Evolutionary conservation across 2,888 invertebrate species (phyloP).

Genomic region (Tortrix viridana): DNA sequence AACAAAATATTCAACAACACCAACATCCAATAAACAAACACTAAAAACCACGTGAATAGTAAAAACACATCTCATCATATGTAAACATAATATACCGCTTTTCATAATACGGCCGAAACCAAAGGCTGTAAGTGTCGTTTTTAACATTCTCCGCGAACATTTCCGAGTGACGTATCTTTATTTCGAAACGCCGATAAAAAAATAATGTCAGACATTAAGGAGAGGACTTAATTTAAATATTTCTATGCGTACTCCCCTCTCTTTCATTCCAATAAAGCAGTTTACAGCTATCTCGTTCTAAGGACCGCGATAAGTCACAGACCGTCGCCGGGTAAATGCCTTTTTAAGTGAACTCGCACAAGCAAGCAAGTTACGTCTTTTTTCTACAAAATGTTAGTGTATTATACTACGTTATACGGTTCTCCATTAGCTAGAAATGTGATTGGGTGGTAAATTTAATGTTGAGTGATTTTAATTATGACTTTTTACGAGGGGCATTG

Average conservation of each 20-base stretch:
- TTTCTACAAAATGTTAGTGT: slow-evolving; percentile 57
- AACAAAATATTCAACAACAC: background rate
- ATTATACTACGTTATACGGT: slow-evolving; percentile 45
- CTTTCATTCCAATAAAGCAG: slow-evolving; percentile 46
- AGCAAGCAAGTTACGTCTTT: slow-evolving; percentile 49
- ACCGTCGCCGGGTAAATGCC: slow-evolving; percentile 66
- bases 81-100: slow-evolving; percentile 15
- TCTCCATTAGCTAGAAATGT: slow-evolving; percentile 54
- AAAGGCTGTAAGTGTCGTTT: slow-evolving; percentile 38
- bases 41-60: background rate
- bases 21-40: slow-evolving; percentile 1
- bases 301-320: slow-evolving; percentile 68
- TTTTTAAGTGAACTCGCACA: slow-evolving; percentile 76
- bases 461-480: slow-evolving; percentile 37
- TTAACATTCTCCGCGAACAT: slow-evolving; percentile 52
- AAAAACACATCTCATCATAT: background rate
- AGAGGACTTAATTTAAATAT: slow-evolving; percentile 81
- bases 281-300: slow-evolving; percentile 52
- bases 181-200: slow-evolving; percentile 78
- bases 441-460: slow-evolving; percentile 37
- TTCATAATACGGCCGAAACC: slow-evolving; percentile 5
- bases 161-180: slow-evolving; percentile 71
- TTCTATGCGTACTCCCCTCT: slow-evolving; percentile 54
- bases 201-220: slow-evolving; percentile 80
- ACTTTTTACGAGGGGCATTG: slow-evolving; percentile 25